These are phyloP conservation scores for Chamaea fasciata DNA, from an alignment of 2,113 vertebrate species.

Conservation along the genomic window DNA sequence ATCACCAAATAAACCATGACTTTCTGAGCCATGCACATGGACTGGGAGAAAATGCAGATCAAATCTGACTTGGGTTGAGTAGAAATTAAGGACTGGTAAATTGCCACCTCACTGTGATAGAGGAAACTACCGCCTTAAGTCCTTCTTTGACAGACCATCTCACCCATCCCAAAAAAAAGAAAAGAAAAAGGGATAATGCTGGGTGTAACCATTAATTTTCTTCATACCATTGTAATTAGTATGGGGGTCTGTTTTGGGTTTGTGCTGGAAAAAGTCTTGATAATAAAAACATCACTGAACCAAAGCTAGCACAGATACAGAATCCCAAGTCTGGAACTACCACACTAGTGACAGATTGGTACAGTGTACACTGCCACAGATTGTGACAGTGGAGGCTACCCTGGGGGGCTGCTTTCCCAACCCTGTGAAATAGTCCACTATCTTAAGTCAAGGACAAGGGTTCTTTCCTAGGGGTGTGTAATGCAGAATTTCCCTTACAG, in stretches of 20 bases:
- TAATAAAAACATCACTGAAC: not conserved
- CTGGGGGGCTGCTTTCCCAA: not conserved
- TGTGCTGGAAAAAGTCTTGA: not conserved
- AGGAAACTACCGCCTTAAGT: not conserved
- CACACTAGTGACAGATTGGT: not conserved
- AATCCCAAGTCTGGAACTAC: not conserved
- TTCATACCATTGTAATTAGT: not conserved
- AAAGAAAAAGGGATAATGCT: fast-evolving
- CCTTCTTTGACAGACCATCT: not conserved
- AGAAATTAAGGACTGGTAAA: not conserved
- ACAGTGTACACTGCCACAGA: not conserved
- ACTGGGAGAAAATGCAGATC: not conserved
- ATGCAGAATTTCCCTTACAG: not conserved
- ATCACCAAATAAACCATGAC: fast-evolving
- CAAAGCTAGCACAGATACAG: not conserved
- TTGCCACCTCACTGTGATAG: not conserved
- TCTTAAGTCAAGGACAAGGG: not conserved
- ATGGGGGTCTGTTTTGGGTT: not conserved
- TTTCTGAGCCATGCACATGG: not conserved
- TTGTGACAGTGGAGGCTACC: not conserved
- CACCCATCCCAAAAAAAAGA: not conserved
- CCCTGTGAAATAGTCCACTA: not conserved
- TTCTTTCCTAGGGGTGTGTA: not conserved
- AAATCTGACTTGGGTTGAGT: not conserved
- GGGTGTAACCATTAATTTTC: not conserved